Evolutionary conservation across 2,888 invertebrate genomes (phyloP).

Genomic region (Cosmia pyralina): DNA sequence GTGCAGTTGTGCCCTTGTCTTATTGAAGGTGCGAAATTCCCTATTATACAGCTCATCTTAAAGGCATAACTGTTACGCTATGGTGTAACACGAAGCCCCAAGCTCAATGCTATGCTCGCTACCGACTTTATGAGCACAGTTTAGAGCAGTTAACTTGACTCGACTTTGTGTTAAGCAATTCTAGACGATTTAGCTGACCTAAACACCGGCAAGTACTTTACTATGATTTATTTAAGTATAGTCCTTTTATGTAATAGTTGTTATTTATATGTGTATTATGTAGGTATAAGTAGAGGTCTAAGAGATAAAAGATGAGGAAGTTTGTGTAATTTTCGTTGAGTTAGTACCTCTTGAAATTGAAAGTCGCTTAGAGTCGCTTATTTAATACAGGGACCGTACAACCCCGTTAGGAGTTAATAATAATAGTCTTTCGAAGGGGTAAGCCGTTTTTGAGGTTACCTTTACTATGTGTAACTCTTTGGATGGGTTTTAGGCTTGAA

Average conservation of each 20-base stretch:
- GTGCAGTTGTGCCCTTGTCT: too few species aligned
- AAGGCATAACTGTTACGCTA: constrained; percentile 16
- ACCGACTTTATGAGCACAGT: constrained; percentile 70
- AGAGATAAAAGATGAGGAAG: constrained; percentile 9
- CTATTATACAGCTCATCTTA: too few species aligned
- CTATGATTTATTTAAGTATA: constrained; percentile 73
- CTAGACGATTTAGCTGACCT: constrained; percentile 68
- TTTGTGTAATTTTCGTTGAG: constrained; percentile 10
- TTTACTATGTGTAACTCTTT: too few species aligned
- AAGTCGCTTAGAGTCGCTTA: too few species aligned
- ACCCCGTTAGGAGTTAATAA: too few species aligned
- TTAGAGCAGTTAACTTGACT: constrained; percentile 68
- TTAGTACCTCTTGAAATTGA: neutral
- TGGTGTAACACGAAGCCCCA: constrained; percentile 66
- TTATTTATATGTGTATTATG: constrained; percentile 24
- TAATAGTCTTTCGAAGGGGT: too few species aligned
- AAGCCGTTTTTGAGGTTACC: too few species aligned
- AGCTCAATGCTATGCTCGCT: constrained; percentile 63
- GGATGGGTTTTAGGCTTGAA: too few species aligned
- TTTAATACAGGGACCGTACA: too few species aligned
- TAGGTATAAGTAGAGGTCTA: constrained; percentile 6
- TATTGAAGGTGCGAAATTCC: too few species aligned
- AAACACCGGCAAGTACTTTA: constrained; percentile 61
- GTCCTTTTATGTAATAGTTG: constrained; percentile 49
- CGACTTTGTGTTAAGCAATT: constrained; percentile 69